A percentile compares a stretch with the other conserved stretches of the same genome.
Conservation (phyloP, 2,797 vertebrate species). For the Typhlichthys subterraneus region DNA sequence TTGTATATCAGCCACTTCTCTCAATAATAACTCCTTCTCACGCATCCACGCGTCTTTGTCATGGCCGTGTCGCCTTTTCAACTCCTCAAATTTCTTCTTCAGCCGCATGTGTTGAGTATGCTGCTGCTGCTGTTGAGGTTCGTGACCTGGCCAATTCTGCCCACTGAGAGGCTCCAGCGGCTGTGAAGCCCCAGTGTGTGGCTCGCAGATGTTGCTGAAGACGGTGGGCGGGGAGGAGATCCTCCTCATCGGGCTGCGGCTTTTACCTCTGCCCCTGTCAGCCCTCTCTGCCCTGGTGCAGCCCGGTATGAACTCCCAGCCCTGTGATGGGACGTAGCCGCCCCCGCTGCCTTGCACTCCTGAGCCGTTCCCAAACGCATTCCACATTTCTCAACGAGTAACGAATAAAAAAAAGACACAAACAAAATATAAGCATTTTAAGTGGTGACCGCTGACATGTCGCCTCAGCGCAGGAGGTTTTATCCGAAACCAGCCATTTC, state of each 20-base stretch:
- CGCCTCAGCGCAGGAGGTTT: conserved; percentile 8
- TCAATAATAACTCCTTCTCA: conserved; percentile 77
- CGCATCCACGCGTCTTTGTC: conserved; percentile 78
- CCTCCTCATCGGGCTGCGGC: conserved; percentile 67
- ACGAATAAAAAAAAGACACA: conserved; percentile 13
- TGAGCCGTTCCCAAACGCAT: conserved; percentile 67
- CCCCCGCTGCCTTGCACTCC: conserved; percentile 36
- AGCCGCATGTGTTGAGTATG: conserved; percentile 62
- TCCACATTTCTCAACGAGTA: conserved; percentile 65
- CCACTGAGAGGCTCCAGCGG: conserved; percentile 48
- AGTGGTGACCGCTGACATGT: conserved; percentile 3
- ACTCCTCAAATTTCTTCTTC: conserved; percentile 75
- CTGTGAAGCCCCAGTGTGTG: conserved; percentile 34
- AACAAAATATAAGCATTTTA: conserved; percentile 4
- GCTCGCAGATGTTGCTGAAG: conserved; percentile 64
- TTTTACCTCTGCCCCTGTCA: conserved; percentile 49
- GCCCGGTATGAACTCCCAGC: conserved; percentile 74
- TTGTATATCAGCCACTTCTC: conserved; percentile 82
- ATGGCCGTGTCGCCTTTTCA: conserved; percentile 70
- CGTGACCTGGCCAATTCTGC: conserved; percentile 45
- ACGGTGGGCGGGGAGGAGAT: conserved; percentile 69
- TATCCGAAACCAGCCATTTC: conserved; percentile 67
- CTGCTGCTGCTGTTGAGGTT: conserved; percentile 37
- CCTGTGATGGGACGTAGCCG: conserved; percentile 58
- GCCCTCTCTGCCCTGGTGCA: conserved; percentile 50